Conservation (phyloP, 2,113 vertebrate species). For the Datnioides undecimradiatus region DNA sequence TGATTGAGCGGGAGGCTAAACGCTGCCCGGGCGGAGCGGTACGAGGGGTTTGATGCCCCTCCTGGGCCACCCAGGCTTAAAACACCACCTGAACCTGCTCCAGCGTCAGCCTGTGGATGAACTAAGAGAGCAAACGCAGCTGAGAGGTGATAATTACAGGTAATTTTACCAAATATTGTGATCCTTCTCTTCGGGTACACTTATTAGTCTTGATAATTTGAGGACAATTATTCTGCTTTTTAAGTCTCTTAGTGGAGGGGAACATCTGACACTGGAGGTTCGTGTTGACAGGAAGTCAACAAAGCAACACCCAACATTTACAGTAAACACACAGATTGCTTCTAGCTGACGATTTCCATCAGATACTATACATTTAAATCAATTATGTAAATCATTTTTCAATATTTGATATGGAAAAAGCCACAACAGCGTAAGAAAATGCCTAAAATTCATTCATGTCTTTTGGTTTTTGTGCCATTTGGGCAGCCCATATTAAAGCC, state of each 20-base stretch:
- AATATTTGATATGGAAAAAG: too few relatives aligned
- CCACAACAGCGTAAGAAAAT: too few relatives aligned
- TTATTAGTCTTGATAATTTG: conserved; percentile 3
- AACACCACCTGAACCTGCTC: not conserved
- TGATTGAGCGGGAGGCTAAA: conserved; percentile 13
- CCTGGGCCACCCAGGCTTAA: not conserved
- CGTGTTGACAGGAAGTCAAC: conserved; percentile 8
- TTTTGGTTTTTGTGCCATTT: too few relatives aligned
- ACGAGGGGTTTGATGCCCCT: conserved; percentile 26
- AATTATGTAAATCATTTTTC: too few relatives aligned
- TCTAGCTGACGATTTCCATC: too few relatives aligned
- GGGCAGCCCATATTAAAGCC: too few relatives aligned
- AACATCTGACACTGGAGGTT: not conserved
- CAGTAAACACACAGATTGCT: too few relatives aligned
- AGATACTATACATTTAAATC: too few relatives aligned
- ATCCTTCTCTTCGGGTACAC: not conserved
- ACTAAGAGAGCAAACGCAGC: not conserved
- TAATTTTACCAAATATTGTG: not conserved
- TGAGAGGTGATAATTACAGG: not conserved
- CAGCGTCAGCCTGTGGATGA: not conserved
- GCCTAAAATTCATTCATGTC: too few relatives aligned
- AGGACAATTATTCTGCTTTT: conserved; percentile 1
- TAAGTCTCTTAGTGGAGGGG: conserved; percentile 1
- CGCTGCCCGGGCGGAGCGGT: not conserved
- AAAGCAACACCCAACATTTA: not conserved